These are phyloP conservation scores for Odontomyia ornata DNA, from an alignment of 2,888 invertebrate genomes.

Conservation along the genomic window DNA sequence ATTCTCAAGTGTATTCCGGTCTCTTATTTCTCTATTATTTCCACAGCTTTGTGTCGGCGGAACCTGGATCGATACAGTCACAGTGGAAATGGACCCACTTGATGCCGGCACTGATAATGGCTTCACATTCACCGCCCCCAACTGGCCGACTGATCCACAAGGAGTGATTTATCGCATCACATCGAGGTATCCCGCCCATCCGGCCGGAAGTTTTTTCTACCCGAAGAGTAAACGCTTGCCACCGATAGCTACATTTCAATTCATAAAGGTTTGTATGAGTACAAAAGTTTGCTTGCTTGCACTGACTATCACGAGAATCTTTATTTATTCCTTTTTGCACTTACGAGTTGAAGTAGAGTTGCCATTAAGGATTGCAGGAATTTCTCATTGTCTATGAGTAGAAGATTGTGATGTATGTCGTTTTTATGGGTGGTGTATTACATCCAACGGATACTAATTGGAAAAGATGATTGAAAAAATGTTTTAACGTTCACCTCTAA, in stretches of 20 bases:
- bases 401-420: too few relatives aligned
- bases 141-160: constrained; percentile 92
- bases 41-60: constrained; percentile 86
- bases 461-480: too few relatives aligned
- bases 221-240: constrained; percentile 87
- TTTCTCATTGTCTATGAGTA: too few relatives aligned
- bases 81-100: constrained; percentile 89
- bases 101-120: constrained; percentile 96
- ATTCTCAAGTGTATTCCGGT: constrained; percentile 22
- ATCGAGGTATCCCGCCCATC: constrained; percentile 87
- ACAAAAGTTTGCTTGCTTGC: not conserved
- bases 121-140: constrained; percentile 95
- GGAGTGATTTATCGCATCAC: constrained; percentile 90
- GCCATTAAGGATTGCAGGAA: not conserved
- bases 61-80: constrained; percentile 90
- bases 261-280: constrained; percentile 77
- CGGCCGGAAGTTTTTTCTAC: constrained; percentile 94
- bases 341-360: not conserved
- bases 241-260: constrained; percentile 89
- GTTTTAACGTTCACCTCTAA: too few relatives aligned
- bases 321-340: not conserved
- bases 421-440: too few relatives aligned
- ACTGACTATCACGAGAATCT: not conserved
- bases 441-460: too few relatives aligned
- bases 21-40: constrained; percentile 17